A percentile compares a stretch with the other conserved stretches of the same genome.
Conservation (phyloP, 1,140 invertebrate genomes). For the Chironomus tepperi region DNA sequence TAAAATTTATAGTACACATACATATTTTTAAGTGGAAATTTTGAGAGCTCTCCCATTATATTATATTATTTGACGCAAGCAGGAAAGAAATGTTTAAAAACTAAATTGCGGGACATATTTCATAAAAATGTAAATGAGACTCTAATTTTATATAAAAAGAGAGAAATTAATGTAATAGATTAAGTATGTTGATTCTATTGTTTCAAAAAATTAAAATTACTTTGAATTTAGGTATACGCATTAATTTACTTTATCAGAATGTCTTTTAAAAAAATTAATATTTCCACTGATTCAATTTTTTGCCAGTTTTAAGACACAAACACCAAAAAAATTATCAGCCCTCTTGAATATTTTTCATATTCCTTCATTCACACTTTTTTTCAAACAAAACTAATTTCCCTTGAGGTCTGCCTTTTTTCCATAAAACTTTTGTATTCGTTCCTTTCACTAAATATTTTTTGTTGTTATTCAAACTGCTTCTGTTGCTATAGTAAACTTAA, state of each 20-base stretch:
- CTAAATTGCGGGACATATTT: background rate
- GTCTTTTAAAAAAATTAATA: too few species aligned
- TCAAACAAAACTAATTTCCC: background rate
- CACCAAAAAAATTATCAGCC: too few species aligned
- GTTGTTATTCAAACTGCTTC: background rate
- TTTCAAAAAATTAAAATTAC: too few species aligned
- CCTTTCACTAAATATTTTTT: background rate
- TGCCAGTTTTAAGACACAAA: too few species aligned
- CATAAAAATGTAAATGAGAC: background rate
- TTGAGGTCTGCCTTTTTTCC: background rate
- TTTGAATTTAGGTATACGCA: too few species aligned
- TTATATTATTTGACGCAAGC: background rate
- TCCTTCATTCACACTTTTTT: too few species aligned
- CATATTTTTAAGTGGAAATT: background rate
- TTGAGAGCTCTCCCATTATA: background rate
- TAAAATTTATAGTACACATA: background rate
- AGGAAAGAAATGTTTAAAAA: constrained; percentile 14
- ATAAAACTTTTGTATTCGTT: background rate
- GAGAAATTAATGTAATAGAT: too few species aligned
- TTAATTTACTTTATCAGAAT: too few species aligned
- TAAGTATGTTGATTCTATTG: too few species aligned
- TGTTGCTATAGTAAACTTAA: background rate
- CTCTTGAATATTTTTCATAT: too few species aligned
- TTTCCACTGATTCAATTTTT: too few species aligned
- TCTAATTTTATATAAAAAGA: too few species aligned